Base-by-base conservation (phyloP, 2,797 vertebrate species). In the Atherinosoma microstoma region DNA sequence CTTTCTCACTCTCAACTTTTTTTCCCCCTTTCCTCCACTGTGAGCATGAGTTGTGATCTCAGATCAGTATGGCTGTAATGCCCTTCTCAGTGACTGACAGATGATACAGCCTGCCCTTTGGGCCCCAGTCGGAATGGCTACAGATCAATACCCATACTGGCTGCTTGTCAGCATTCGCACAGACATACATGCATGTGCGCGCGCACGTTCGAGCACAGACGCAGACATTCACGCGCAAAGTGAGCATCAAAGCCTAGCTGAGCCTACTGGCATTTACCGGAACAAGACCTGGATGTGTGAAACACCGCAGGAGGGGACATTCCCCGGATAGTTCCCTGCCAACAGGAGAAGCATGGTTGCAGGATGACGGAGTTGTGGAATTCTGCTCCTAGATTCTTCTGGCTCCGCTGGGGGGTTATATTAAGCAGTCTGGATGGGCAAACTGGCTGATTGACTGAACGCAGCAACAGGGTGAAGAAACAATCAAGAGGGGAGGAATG, bases 141-240 rank as follows among this genome's bases (percentile, higher is more conserved):
- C 87, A 87, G 92, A 92, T 93, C 91, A 90, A 91, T 93, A 93
- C 84, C 78, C 34, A 7, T 70, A 79, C 84, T 83, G 76, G 83
- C 84, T 80, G 87, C 84, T 84, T 91, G 84, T 91, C 91, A 90
- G 78, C 84, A 80, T 78, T 85, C 80, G 62, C 69, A 75, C 60
- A 86, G 59, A 67, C 16, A 65, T 10, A 56, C 63, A 62, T 65
- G 40, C 54, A 66, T 45, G n/a, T 70, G 51, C 8, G 2, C 69
- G 32, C 62, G 57, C 24, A 16, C 34, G 36, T 45, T 32, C 58
- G 35, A 27, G 27, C 64, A 9, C 18, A 32, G 15, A 15, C 60
- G 63, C 66, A 64, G 38, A 45, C 35, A 20, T 74, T 62, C 83
- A 80, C 51, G 35, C 83, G 76, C 68, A 27, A 68, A 54, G 54